phyloP scores from a whole-genome alignment of 2,797 vertebrate genomes.

The Apogon hyalosoma region DNA sequence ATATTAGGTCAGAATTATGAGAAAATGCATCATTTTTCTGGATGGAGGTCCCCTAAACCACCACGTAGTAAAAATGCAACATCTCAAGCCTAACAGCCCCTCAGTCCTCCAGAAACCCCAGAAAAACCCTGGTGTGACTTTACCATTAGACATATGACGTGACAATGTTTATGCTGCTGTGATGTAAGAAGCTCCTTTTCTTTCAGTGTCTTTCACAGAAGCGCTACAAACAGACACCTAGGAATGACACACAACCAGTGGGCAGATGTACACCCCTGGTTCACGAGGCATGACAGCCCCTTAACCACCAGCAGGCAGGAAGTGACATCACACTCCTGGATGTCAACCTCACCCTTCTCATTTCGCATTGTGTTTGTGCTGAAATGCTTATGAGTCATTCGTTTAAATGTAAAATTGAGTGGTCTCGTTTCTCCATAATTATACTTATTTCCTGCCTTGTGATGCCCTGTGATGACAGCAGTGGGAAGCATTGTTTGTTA shows the following conservation, averaged over 20 bases:
- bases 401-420: slow-evolving; percentile 18
- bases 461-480: not conserved
- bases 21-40: too few species aligned
- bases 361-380: slow-evolving; percentile 19
- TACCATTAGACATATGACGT: not conserved
- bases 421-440: slow-evolving; percentile 19
- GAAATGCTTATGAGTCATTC: slow-evolving; percentile 30
- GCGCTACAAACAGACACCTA: slow-evolving; percentile 5
- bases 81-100: too few species aligned
- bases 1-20: too few species aligned
- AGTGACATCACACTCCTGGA: slow-evolving; percentile 17
- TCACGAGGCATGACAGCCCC: not conserved
- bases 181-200: slow-evolving; percentile 1
- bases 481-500: slow-evolving; percentile 13
- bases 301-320: slow-evolving; percentile 1
- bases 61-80: too few species aligned
- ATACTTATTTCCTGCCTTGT: slow-evolving; percentile 14
- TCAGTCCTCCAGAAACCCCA: too few species aligned
- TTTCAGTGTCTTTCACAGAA: slow-evolving; percentile 12
- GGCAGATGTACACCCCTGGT: slow-evolving; percentile 6
- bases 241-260: not conserved
- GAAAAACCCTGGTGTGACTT: too few species aligned
- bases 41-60: too few species aligned
- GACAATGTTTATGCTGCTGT: slow-evolving; percentile 2
- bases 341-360: slow-evolving; percentile 9